These are phyloP conservation scores for Xiphias gladius DNA, from an alignment of 2,113 vertebrate genomes.

Conservation along the genomic window DNA sequence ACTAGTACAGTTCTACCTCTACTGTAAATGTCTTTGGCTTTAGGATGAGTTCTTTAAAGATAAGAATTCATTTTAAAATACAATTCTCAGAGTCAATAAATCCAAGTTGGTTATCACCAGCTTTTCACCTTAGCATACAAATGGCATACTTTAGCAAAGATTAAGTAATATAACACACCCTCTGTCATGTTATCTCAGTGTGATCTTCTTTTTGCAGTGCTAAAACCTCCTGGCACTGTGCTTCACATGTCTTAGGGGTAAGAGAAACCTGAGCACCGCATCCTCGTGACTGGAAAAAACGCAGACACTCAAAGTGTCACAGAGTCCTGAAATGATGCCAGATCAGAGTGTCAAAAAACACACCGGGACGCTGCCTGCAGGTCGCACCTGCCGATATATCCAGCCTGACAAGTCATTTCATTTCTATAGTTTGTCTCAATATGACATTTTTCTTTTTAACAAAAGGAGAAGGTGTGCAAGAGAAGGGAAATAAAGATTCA, in stretches of 20 bases:
- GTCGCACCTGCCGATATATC: constrained; percentile 14
- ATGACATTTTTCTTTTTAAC: neutral
- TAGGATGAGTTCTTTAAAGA: neutral
- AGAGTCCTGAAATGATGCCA: constrained; percentile 29
- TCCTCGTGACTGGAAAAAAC: constrained; percentile 51
- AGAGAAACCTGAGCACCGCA: constrained; percentile 48
- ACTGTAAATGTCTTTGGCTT: neutral
- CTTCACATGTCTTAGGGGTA: neutral
- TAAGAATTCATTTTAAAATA: neutral
- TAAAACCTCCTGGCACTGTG: constrained; percentile 28
- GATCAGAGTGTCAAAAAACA: constrained; percentile 11
- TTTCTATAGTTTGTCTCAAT: neutral
- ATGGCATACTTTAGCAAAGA: constrained; percentile 1
- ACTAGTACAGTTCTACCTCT: neutral
- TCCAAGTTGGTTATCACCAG: neutral
- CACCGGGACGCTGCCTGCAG: neutral
- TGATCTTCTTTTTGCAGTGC: constrained; percentile 30
- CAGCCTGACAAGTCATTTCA: constrained; percentile 17
- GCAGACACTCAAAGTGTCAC: constrained; percentile 28
- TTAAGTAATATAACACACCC: neutral
- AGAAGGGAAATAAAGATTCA: neutral
- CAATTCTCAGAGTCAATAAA: neutral
- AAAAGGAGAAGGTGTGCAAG: neutral
- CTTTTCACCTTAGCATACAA: constrained; percentile 18
- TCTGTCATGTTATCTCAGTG: constrained; percentile 21